These are phyloP conservation scores for Melanostigma gelatinosum DNA, from an alignment of 2,113 vertebrate species.

Conservation along the genomic window DNA sequence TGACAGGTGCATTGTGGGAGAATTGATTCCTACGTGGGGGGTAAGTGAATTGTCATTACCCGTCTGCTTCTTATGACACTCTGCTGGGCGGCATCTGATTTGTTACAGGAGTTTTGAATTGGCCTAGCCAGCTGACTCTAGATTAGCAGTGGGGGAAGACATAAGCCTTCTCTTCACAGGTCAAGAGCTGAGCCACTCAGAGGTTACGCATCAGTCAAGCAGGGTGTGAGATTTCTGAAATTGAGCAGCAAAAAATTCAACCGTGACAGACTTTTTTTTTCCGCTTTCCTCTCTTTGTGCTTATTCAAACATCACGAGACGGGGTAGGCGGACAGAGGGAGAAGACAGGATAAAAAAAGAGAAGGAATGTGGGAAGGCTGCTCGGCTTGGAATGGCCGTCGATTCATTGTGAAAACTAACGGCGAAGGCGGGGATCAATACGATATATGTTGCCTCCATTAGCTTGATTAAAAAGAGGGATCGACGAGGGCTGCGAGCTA, in stretches of 20 bases:
- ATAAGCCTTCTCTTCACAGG: conserved; percentile 87
- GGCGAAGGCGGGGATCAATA: conserved; percentile 90
- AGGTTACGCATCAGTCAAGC: conserved; percentile 85
- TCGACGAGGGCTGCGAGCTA: conserved; percentile 82
- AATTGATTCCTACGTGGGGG: conserved; percentile 95
- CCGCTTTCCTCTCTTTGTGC: conserved; percentile 61
- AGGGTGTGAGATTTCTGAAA: conserved; percentile 83
- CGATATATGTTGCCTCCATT: conserved; percentile 92
- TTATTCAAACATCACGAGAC: conserved; percentile 54
- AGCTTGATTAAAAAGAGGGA: conserved; percentile 90
- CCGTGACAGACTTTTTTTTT: conserved; percentile 78
- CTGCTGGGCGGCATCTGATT: conserved; percentile 94
- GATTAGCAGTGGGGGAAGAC: conserved; percentile 86
- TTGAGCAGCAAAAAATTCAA: conserved; percentile 82
- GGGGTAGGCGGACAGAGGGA: conserved; percentile 6
- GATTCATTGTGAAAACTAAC: conserved; percentile 83
- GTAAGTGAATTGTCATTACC: conserved; percentile 99
- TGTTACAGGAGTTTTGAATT: conserved; percentile 94
- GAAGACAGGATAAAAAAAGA: conserved; percentile 55
- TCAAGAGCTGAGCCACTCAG: conserved; percentile 88
- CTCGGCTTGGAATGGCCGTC: conserved; percentile 85
- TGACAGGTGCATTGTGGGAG: conserved; percentile 99
- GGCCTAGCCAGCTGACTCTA: conserved; percentile 83
- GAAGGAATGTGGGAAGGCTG: conserved; percentile 80
- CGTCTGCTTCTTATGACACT: conserved; percentile 95